A percentile compares a stretch with the other conserved stretches of the same genome.
Evolutionary conservation across 2,797 vertebrate genomes (phyloP).

Genomic region (Hephaestus fuliginosus): DNA sequence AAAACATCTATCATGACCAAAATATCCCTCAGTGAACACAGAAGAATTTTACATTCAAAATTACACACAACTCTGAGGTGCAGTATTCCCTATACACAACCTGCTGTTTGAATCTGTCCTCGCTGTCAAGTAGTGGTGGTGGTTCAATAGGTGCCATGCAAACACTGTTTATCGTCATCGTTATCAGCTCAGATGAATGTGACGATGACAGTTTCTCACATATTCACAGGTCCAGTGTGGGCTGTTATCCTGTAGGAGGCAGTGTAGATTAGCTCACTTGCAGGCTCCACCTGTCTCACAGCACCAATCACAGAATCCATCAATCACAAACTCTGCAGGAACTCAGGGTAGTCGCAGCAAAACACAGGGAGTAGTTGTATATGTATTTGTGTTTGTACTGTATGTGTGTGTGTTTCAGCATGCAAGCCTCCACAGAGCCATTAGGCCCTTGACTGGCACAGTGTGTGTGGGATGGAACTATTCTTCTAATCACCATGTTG

Average conservation of each 20-base stretch:
- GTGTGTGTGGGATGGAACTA: conserved; percentile 63
- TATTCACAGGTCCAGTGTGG: conserved; percentile 45
- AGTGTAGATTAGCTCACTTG: conserved; percentile 73
- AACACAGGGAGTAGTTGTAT: conserved; percentile 46
- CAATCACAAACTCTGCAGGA: conserved; percentile 62
- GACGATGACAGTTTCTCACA: conserved; percentile 53
- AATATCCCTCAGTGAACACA: conserved; percentile 1
- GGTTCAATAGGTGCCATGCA: conserved; percentile 38
- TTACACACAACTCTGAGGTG: conserved; percentile 3
- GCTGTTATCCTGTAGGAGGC: conserved; percentile 78
- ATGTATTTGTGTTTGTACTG: conserved; percentile 35
- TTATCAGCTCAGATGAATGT: conserved; percentile 48
- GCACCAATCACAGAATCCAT: conserved; percentile 63
- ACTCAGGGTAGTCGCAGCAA: conserved; percentile 35
- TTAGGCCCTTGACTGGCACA: conserved; percentile 53
- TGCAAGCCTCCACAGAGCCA: conserved; percentile 42
- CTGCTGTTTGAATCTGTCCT: neutral
- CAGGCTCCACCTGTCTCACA: conserved; percentile 54
- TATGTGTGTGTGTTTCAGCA: conserved; percentile 29
- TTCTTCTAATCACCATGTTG: conserved; percentile 66
- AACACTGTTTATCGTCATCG: conserved; percentile 57
- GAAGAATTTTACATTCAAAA: neutral
- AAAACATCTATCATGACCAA: conserved; percentile 14
- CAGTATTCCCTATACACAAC: neutral
- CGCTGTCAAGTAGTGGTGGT: conserved; percentile 29